Base-by-base conservation (phyloP, 2,888 invertebrate genomes). In the Andrena bucephala region DNA sequence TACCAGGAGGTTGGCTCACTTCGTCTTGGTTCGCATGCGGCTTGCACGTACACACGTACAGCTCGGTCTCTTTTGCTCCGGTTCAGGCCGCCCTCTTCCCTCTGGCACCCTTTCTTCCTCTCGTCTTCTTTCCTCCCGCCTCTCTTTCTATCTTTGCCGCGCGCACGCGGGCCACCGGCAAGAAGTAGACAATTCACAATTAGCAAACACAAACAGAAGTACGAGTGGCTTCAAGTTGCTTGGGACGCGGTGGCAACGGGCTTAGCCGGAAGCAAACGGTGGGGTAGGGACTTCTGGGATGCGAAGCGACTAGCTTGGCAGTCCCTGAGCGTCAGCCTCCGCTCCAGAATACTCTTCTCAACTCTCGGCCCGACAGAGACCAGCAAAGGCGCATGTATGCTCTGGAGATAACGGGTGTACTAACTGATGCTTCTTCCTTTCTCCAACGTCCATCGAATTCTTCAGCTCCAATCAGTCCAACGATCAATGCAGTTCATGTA, bases 161-260 rank as follows among this genome's bases (percentile, higher is more conserved):
- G 70, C 73, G 79, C 80, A 81, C 83, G 73, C 86, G 81, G 83
- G 81, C 82, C 87, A 90, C 86, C 84, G 85, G 89, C 87, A 92
- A 92, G 91, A 92, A 93, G 91, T 92, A 93, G 94, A 94, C 93
- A 93, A 94, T 94, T 94, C 93, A 93, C 94, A 94, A 94, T 94
- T 94, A 94, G 93, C 93, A 94, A 94, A 94, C 92, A 93, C 93
- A 94, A 94, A 93, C 93, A 92, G 89, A 91, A 91, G 87, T 89
- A 92, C 90, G 90, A 92, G 93, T 89, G 91, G 91, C 89, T 92
- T 93, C 90, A 91, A 92, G 92, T 90, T 90, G 87, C 85, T 83
- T 87, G 90, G 85, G 89, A 87, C 86, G 87, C 83, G 88, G 87
- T 89, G 85, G 85, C 85, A 90, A 88, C 85, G 86, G 85, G 86